Percentiles rank a stretch among this genome's conserved stretches.
phyloP scores from a whole-genome alignment of 1,140 invertebrate species.

The Trichomalopsis sarcophagae region DNA sequence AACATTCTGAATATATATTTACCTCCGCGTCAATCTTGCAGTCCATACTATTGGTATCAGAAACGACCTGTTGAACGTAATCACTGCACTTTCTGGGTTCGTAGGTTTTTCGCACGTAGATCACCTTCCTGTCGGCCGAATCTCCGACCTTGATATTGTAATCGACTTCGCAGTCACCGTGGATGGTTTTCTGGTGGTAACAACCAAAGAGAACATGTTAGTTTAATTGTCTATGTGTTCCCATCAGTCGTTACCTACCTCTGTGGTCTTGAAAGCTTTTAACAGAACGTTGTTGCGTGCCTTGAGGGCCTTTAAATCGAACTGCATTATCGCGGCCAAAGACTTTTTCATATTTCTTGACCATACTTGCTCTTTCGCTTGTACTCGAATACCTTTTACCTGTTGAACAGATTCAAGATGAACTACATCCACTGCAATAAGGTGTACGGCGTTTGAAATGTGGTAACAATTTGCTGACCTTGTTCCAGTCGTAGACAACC shows the following conservation, averaged over 20 bases:
- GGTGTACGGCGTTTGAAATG: constrained; percentile 22
- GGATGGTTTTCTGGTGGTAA: constrained; percentile 73
- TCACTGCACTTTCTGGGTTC: constrained; percentile 60
- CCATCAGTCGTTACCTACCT: constrained; percentile 75
- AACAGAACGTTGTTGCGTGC: not conserved
- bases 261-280: constrained; percentile 36
- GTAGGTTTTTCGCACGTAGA: constrained; percentile 57
- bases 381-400: constrained; percentile 60
- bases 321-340: constrained; percentile 66
- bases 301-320: constrained; percentile 56
- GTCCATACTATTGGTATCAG: constrained; percentile 53
- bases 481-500: constrained; percentile 62
- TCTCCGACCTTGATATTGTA: constrained; percentile 58
- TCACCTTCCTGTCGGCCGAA: constrained; percentile 24
- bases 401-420: constrained; percentile 22
- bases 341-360: constrained; percentile 69
- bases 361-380: constrained; percentile 60
- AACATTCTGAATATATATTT: not conserved
- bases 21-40: constrained; percentile 58
- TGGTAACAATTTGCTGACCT: constrained; percentile 33
- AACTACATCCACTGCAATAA: not conserved
- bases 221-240: constrained; percentile 65
- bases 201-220: constrained; percentile 76
- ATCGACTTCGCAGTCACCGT: constrained; percentile 64
- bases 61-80: constrained; percentile 51